Evolutionary conservation across 2,888 invertebrate genomes (phyloP).

Genomic region (Apodemia duryi): DNA sequence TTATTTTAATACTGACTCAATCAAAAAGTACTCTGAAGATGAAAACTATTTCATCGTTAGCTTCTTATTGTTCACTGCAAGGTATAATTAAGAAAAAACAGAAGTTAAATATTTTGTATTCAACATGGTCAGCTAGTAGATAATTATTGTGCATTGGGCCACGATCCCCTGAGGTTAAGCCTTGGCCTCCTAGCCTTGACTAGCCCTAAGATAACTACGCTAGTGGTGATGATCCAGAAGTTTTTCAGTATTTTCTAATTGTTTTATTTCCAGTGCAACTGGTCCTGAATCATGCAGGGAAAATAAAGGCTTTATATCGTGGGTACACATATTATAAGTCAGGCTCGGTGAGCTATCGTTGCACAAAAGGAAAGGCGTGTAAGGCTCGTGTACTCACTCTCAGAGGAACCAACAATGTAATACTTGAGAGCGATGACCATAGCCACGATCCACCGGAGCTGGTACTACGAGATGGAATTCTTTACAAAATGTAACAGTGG

Average conservation of each 20-base stretch:
- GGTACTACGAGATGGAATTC: conserved; percentile 34
- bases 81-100: too few relatives aligned
- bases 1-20: too few relatives aligned
- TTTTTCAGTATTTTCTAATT: conserved; percentile 16
- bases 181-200: too few relatives aligned
- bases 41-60: too few relatives aligned
- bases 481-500: conserved; percentile 6
- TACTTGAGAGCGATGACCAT: conserved; percentile 37
- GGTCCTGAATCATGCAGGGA: conserved; percentile 34
- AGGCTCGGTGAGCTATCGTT: conserved; percentile 18
- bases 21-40: too few relatives aligned
- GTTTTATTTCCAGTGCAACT: conserved; percentile 31
- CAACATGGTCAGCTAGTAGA: too few relatives aligned
- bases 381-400: conserved; percentile 16
- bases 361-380: conserved; percentile 15
- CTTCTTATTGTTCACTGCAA: too few relatives aligned
- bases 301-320: conserved; percentile 35
- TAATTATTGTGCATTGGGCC: too few relatives aligned
- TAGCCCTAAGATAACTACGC: too few relatives aligned
- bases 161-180: too few relatives aligned
- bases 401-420: conserved; percentile 3
- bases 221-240: too few relatives aligned
- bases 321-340: conserved; percentile 39
- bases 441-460: conserved; percentile 47
- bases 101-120: too few relatives aligned